Conservation (phyloP, 2,113 vertebrate genomes). For the Oncorhynchus masou region DNA sequence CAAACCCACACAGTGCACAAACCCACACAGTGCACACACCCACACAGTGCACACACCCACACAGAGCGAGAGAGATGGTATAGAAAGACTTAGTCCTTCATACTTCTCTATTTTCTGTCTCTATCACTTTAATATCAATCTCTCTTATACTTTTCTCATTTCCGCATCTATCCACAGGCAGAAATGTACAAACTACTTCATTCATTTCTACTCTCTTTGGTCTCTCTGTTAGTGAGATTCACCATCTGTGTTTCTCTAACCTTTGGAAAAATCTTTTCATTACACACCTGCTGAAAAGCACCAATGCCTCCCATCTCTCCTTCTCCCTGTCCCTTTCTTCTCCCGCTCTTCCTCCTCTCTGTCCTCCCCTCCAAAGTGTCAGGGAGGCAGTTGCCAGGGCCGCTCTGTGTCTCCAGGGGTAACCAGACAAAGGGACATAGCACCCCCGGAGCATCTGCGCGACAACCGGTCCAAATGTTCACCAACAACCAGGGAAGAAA, state of each 20-base stretch:
- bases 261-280: constrained; percentile 30
- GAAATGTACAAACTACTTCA: constrained; percentile 3
- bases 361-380: neutral
- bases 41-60: neutral
- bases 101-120: neutral
- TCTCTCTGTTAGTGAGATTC: constrained; percentile 8
- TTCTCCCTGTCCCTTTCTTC: neutral
- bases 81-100: no score
- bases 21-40: neutral
- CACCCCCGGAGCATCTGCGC: neutral
- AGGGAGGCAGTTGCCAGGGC: neutral
- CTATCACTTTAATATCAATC: neutral
- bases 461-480: neutral
- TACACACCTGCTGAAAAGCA: constrained; percentile 5
- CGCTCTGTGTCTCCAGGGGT: neutral
- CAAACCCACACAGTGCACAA: neutral
- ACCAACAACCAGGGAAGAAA: neutral
- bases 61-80: no score
- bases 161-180: constrained; percentile 4
- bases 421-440: constrained; percentile 3
- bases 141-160: neutral
- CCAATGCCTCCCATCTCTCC: neutral
- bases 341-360: neutral
- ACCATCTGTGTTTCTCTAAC: constrained; percentile 35
- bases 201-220: neutral